Evolutionary conservation across 2,113 vertebrate species (phyloP), one percentile per base, ranked within the genome.

Genomic region (Erpornis zantholeuca): DNA sequence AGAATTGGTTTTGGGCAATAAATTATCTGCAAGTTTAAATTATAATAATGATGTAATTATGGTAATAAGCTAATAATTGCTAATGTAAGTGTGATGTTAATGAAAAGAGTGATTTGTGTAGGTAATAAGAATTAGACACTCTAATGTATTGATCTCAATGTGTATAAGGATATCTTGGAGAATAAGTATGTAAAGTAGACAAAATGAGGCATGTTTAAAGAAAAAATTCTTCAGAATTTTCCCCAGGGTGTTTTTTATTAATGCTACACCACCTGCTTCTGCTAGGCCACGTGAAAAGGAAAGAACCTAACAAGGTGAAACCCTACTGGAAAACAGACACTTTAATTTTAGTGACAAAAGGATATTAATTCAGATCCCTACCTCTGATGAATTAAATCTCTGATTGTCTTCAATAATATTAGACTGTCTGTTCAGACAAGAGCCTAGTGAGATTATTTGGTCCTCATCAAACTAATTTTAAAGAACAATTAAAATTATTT

Each of bases 71-170:
- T 94, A 95, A 88, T 95, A 96, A 95, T 77, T 83, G 88, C 64
- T 86, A 97, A 83, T 86, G 68, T 75, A 86, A 92, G 27, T 29
- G 12, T 86, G 82, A 94, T 88, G 82, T 83, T 95, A 94, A 92
- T 90, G 36, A 82, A 94, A 93, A 88, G 76, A 90, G 60, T 95
- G 91, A 96, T 95, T 97, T 94, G 92, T 95, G 88, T 95, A 92
- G 79, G 86, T 90, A 97, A 94, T 95, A 96, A 94, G 72, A 71
- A 77, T 70, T 90, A 93, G 92, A 86, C 91, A 88, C 8, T 33
- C 79, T 96, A 90, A 94, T 78, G 20, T 71, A 96, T 88, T 92
- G 88, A 88, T 94, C 71, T 88, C 56, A 70, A 54, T 83, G 22
- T 56, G 64, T 88, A 38, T 38, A 77, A 88, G 52, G 70, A 54